These are phyloP conservation scores for Sebastes trivittatus DNA, from an alignment of 2,797 vertebrate species.

Conservation along the genomic window DNA sequence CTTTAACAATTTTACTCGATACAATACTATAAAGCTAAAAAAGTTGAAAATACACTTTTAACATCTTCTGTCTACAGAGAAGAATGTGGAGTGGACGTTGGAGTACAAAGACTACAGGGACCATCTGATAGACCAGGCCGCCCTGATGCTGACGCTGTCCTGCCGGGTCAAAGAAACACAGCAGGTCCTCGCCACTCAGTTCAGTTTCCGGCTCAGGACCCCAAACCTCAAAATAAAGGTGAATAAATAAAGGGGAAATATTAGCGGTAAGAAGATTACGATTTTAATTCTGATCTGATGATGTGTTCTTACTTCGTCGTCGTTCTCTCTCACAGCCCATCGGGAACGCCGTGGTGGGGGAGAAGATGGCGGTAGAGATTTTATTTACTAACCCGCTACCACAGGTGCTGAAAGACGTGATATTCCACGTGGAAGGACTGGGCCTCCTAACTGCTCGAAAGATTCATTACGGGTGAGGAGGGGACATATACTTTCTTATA, in stretches of 20 bases:
- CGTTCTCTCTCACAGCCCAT: conserved; percentile 59
- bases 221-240: conserved; percentile 88
- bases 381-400: conserved; percentile 90
- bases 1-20: not conserved
- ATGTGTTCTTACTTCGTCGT: not conserved
- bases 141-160: conserved; percentile 87
- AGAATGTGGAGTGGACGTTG: conserved; percentile 72
- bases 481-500: conserved; percentile 2
- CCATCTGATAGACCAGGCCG: conserved; percentile 88
- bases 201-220: conserved; percentile 88
- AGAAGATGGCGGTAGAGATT: conserved; percentile 85
- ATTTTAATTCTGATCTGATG: not conserved
- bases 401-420: conserved; percentile 78
- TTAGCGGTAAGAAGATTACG: not conserved
- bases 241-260: not conserved
- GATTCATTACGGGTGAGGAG: conserved; percentile 61
- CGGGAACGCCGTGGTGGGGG: conserved; percentile 75
- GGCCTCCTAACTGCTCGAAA: conserved; percentile 82
- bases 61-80: conserved; percentile 58
- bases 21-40: not conserved
- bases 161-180: conserved; percentile 81
- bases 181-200: conserved; percentile 88
- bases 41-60: not conserved
- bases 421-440: conserved; percentile 88
- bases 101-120: conserved; percentile 81